Conservation (phyloP, 1,140 invertebrate genomes). For the Augochlora pura region DNA sequence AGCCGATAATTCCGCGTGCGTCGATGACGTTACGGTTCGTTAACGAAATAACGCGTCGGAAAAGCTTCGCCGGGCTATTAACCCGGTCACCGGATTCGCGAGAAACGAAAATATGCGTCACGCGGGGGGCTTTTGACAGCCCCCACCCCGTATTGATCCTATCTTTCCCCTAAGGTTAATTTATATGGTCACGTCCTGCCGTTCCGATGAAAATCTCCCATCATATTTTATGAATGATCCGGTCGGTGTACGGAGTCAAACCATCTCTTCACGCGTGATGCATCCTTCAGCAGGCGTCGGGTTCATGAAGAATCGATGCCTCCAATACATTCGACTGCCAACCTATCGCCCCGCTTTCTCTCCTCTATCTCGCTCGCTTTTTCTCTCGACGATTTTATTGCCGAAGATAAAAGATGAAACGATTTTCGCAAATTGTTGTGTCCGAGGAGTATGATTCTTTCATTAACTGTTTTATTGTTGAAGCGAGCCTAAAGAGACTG, state of each 20-base stretch:
- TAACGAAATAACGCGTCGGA: conserved; percentile 2
- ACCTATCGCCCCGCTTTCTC: background rate
- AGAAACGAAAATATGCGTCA: background rate
- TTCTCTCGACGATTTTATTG: too few relatives aligned
- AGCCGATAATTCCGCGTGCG: conserved; percentile 11
- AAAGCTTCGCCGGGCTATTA: background rate
- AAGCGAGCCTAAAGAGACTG: too few relatives aligned
- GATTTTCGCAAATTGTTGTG: too few relatives aligned
- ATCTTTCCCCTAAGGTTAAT: conserved; percentile 1
- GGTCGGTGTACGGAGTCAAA: conserved; percentile 3
- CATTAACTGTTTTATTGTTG: too few relatives aligned
- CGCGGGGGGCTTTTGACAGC: background rate
- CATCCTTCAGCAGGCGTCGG: background rate
- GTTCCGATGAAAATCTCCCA: conserved; percentile 8
- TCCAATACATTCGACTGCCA: background rate
- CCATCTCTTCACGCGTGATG: background rate
- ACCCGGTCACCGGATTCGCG: background rate
- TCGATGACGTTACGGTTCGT: conserved; percentile 9
- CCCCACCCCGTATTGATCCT: conserved; percentile 14
- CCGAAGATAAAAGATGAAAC: too few relatives aligned
- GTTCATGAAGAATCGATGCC: background rate
- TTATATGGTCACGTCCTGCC: conserved; percentile 4
- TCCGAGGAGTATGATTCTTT: too few relatives aligned
- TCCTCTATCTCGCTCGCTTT: too few relatives aligned
- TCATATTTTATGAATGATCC: conserved; percentile 31